These are phyloP conservation scores for Glareola pratincola DNA, from an alignment of 2,113 vertebrate species.

Conservation along the genomic window DNA sequence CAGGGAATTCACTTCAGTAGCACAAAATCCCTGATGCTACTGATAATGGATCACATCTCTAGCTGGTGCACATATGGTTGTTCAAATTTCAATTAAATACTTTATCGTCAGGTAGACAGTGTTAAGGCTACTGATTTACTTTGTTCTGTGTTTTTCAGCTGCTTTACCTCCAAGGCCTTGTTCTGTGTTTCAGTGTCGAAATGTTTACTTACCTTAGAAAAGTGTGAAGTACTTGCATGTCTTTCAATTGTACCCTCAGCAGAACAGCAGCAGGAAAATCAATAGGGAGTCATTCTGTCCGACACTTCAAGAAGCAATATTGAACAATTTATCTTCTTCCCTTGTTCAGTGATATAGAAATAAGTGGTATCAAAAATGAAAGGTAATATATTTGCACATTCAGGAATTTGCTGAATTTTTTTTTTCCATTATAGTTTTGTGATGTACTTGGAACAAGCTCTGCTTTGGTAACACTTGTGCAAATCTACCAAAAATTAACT, in stretches of 20 bases:
- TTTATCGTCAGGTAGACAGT: background rate
- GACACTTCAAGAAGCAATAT: background rate
- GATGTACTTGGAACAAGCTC: background rate
- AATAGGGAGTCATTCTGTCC: slow-evolving; percentile 20
- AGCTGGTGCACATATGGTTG: background rate
- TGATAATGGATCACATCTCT: background rate
- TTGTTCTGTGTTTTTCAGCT: background rate
- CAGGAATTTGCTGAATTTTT: background rate
- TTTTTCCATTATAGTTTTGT: background rate
- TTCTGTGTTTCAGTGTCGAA: background rate
- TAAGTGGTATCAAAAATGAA: background rate
- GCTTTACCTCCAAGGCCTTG: background rate
- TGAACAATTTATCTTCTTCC: background rate
- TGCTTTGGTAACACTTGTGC: slow-evolving; percentile 26
- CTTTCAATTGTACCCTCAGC: slow-evolving; percentile 1
- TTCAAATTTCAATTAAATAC: background rate
- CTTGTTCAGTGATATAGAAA: background rate
- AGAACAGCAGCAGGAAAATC: slow-evolving; percentile 41
- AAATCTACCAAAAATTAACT: slow-evolving; percentile 32
- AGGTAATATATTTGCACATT: background rate
- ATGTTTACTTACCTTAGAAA: background rate
- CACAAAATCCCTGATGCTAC: background rate
- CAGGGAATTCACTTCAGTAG: background rate
- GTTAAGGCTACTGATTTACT: background rate
- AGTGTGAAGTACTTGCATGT: background rate